Base-by-base conservation (phyloP, 1,140 invertebrate genomes). In the Plectrocnemia conspersa region DNA sequence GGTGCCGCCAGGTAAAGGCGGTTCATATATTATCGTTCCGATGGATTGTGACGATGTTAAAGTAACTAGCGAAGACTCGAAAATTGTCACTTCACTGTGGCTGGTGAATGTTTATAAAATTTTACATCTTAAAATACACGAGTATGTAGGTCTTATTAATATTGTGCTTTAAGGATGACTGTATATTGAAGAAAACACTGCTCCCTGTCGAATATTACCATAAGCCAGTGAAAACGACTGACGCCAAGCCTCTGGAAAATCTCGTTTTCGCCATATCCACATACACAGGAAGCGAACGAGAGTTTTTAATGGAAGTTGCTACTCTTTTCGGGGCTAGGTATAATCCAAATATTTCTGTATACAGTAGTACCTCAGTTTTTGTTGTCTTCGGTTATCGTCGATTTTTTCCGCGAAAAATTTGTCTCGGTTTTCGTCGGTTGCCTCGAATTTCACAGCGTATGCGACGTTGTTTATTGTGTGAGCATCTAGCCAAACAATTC, bases 221-320 rank as follows among this genome's bases (percentile, higher is more conserved):
- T 57, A 61, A 67, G 4, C 72, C 73, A 0, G 68, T 74, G 33
- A 64, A 59, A 5, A 54, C 63, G 0, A 65, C 66, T 1, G 65
- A 69, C 6, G 64, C 71, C n/a, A 71, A 75, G 50, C 84, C 86
- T 1, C 69, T 95, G 15, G 59, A 70, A 0, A 81, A 79, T 25
- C 88, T 86, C 65, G 84, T 88, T 0, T 78, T 93, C 23, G 83
- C 85, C 2, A 78, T 91, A 52, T 91, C 86, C 63, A 83, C 82
- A 1, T 92, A 89, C 65, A 69, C 71, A 1, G 81, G 82, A 0
- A 71, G 77, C 7, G 88, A 92, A 71, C 72, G 89, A 45, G 73
- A 75, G 15, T 92, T 85, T 64, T 74, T 92, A 2, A 78, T 80
- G 45, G 71, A 81, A 56, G 68, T 92, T 25, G 82, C 85, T 2